Evolutionary conservation across 2,113 vertebrate genomes (phyloP), one percentile per base, ranked within the genome.

Genomic region (Bucco capensis): DNA sequence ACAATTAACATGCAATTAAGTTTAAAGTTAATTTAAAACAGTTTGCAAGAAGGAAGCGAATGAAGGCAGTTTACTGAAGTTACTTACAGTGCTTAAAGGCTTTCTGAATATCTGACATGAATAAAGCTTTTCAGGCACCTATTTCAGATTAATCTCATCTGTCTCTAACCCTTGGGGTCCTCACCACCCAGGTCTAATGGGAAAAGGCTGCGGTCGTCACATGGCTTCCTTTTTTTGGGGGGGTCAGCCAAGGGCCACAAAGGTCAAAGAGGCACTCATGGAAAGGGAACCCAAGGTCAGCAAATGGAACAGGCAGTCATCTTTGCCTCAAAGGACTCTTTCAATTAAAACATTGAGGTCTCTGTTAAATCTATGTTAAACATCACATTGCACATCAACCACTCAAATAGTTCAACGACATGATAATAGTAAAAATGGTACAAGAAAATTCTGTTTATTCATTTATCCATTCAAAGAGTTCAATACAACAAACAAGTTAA

Each of bases 301-400:
- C 98, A 98, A 98, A 98, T 98, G 98, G 98, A 98, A 98, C 98
- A 97, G 98, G 98, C 98, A 98, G 98, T 98, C 98, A 98, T 97
- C 97, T 98, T 97, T 98, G 97, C 97, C 98, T 98, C 98, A 99
- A 99, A 98, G 98, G 98, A 98, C 97, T 98, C 98, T 99, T 98
- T 98, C 97, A 99, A 98, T 98, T 99, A 98, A 99, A 99, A 99
- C 98, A 99, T 98, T 98, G 98, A 99, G 98, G 98, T 98, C 98
- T 99, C 98, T 98, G 98, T 99, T 99, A 99, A 99, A 98, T 98
- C 98, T 98, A 98, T 97, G 98, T 98, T 98, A 97, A 98, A 98
- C 98, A 99, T 97, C 97, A 98, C 97, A 97, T 96, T 92, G 96
- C 94, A 98, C 96, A 98, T 83, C 96, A 97, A 93, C 75, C 96